Evolutionary conservation across 2,888 invertebrate species (phyloP), one percentile per base, ranked within the genome.

Genomic region (Drosophila kambysellisi): DNA sequence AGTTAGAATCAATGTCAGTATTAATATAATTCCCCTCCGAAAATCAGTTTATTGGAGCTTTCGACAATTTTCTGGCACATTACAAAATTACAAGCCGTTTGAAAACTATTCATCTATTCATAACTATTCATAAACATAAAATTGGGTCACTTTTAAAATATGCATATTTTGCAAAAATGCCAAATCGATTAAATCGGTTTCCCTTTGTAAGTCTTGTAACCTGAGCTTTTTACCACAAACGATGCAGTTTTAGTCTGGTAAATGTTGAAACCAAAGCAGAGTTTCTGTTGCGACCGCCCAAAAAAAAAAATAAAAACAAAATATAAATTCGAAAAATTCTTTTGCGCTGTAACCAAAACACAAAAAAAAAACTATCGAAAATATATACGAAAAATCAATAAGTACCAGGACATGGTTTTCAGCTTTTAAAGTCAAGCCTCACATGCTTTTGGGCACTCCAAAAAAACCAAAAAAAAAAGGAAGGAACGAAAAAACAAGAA

Each of bases 341-440:
- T 8, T 25, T 46, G 4, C 25, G 15, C 25, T 2, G 0, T 41
- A 41, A 37, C 15, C 37, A 5, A 12, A 37, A 6, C 2, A 5
- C 2, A 41, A n/a, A 15, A 17, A 4, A 17, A 41, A 30, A 60
- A n/a, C 32, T 41, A 61, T 61, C 6, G 61, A 61, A 61, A 41
- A 30, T 32, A 52, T 30, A 61, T 57, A 54, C 43, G 53, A 46
- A 67, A 78, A 78, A 78, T 78, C 78, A 76, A 78, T 78, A 78
- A 65, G 33, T 39, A 51, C 9, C 12, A 53, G 76, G 54, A 71
- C 79, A 71, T 59, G 62, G 30, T 54, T 48, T 41, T 56, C 62
- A 56, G 72, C 62, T 75, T 76, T 76, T 72, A 79, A 79, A 79
- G 76, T 76, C 58, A 74, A 41, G 39, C 57, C 53, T 59, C 77